Conservation (phyloP, 2,113 vertebrate genomes). For the Phodopus roborovskii region DNA sequence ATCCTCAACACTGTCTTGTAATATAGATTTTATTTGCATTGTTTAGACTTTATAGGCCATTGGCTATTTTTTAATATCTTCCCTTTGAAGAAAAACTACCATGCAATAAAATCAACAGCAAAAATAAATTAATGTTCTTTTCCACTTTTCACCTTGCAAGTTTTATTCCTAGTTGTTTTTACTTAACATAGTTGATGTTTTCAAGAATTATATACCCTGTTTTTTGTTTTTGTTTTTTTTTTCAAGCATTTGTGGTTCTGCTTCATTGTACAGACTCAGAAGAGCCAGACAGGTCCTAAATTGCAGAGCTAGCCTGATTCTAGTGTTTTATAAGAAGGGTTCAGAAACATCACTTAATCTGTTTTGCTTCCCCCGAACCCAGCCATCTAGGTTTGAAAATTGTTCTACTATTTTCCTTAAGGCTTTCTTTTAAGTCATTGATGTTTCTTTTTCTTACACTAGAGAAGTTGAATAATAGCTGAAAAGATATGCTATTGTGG, state of each 20-base stretch:
- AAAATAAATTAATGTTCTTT: not conserved
- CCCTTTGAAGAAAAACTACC: not conserved
- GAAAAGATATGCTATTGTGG: not conserved
- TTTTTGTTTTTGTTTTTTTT: too few relatives aligned
- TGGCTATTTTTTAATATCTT: not conserved
- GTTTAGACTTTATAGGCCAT: not conserved
- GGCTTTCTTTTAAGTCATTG: not conserved
- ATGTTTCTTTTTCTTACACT: not conserved
- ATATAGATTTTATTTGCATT: not conserved
- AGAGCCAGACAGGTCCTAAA: not conserved
- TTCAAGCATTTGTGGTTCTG: not conserved
- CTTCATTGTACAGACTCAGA: not conserved
- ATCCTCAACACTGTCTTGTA: not conserved
- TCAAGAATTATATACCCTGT: not conserved
- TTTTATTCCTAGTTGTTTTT: not conserved
- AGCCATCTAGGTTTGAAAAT: not conserved
- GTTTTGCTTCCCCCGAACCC: rapidly evolving
- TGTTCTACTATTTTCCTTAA: not conserved
- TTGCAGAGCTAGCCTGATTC: too few relatives aligned
- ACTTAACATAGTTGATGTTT: not conserved
- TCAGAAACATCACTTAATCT: not conserved
- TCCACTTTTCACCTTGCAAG: not conserved
- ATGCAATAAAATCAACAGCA: not conserved
- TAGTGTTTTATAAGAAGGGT: not conserved
- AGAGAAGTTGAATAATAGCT: not conserved